Base-by-base conservation (phyloP, 2,797 vertebrate genomes). In the Antennarius maculatus region DNA sequence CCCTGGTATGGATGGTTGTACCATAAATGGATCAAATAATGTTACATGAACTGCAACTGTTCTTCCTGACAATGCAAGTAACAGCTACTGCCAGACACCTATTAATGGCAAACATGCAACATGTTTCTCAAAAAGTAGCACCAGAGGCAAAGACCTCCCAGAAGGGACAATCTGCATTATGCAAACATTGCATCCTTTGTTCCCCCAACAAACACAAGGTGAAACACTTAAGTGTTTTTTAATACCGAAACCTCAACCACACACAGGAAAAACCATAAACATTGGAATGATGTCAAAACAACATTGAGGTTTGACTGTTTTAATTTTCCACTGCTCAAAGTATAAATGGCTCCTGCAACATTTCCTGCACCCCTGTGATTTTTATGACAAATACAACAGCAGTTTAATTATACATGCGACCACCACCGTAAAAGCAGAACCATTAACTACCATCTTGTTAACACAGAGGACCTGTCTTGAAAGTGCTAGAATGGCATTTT, bases 231-330 rank as follows among this genome's bases (percentile, higher is more conserved):
- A 87, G 60, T 76, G 74, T 71, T 82, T 84, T 92, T 91, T 86
- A 86, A 89, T 84, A 90, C 77, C 77, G 50, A 87, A 88, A 90
- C 87, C 91, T 92, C 83, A 90, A 88, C 91, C 85, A 69, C 84
- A 85, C 87, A 85, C 87, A 89, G 91, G 92, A 93, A 92, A 92
- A 93, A 92, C 90, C 86, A 93, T 95, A 93, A 95, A 95, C 89
- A 79, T 82, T 91, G 91, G 84, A 93, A 92, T 91, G 85, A 92
- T 92, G 92, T 93, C 91, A 93, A 94, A 93, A 94, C 92, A 93
- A 89, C 90, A 84, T 83, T 91, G 89, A 88, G 91, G 92, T 91
- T 89, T 89, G 88, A 90, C 87, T 80, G 83, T 88, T 91, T 93
- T 84, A 88, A 92, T 93, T 95, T 94, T 93, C 92, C 92, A 85